Base-by-base conservation (phyloP, 64 coral and sea anemone species). In the Cladopsammia gracilis region DNA sequence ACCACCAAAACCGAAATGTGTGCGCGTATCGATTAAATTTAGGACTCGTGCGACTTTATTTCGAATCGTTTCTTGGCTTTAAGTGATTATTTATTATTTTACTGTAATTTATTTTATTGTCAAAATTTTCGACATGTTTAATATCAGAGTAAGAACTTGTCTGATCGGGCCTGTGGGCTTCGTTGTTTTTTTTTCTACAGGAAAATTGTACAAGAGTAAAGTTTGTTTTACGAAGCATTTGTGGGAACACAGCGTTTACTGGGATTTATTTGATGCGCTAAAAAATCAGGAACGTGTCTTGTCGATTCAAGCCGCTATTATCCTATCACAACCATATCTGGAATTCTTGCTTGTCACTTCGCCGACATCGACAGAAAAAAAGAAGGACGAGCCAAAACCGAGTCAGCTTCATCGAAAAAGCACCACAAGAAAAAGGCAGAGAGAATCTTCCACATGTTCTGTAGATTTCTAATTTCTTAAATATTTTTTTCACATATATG, bases 181-280 rank as follows among this genome's bases (percentile, higher is more conserved):
- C 44, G 56, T 72, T 72, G 43, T 72, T 78, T 93, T 67, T 92
- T 72, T 94, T 65, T 78, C 88, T 64, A 7, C 77, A 99, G 98
- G 98, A 66, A 99, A 99, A 81, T 92, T 90, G 16, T 99, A 99
- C 77, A 99, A 99, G 75, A 96, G 98, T 57, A 99, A 99, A 91
- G 98, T 99, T 23, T 99, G 98, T 76, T 99, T 99, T 65, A 99
- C 98, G 8, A 99, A 99, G 64, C 98, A 99, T 96, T 85, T 99
- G 51, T 99, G 98, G 98, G 98, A 99, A 53, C 98, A 99, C 42
- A 99, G 98, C 25, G 87, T 99, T 11, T 99, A 99, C 64, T 99
- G 98, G 98, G 98, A 99, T 70, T 91, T 95, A 23, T 99, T 99
- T 77, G 98, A 99, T 57, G 98, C 94, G 8, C 94, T 99, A 6